Percentiles rank a stretch among this genome's conserved stretches.
These are phyloP conservation scores for Lottia gigantea DNA, from an alignment of 2,888 invertebrate genomes.

Conservation along the genomic window DNA sequence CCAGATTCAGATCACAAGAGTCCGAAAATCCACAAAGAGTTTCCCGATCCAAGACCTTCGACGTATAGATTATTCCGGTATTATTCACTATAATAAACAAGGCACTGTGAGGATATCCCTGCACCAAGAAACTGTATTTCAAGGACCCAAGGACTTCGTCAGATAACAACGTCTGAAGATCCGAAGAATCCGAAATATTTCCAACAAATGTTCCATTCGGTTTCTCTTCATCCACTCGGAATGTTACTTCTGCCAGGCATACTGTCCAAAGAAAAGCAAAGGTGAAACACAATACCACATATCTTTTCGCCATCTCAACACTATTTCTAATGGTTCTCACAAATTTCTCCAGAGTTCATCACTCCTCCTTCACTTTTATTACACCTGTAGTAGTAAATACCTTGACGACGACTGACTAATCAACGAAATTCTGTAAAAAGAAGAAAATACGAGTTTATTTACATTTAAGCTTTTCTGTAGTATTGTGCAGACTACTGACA, in stretches of 20 bases:
- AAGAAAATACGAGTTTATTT: background rate
- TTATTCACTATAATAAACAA: conserved; percentile 86
- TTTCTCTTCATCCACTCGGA: conserved; percentile 43
- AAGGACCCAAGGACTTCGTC: conserved; percentile 35
- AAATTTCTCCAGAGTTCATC: background rate
- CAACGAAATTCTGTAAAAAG: background rate
- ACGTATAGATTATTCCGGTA: conserved; percentile 83
- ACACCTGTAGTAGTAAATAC: background rate
- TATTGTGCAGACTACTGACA: background rate
- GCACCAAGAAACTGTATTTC: conserved; percentile 34
- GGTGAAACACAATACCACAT: too few relatives aligned
- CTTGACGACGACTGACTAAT: background rate
- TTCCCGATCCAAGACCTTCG: conserved; percentile 36
- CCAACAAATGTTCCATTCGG: conserved; percentile 47
- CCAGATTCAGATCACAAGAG: conserved; percentile 29
- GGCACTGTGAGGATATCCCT: conserved; percentile 28
- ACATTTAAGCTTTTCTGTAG: background rate
- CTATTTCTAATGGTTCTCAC: too few relatives aligned
- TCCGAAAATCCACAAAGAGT: conserved; percentile 31
- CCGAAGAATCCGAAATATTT: conserved; percentile 65
- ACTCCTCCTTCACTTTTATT: background rate
- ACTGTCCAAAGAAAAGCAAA: too few relatives aligned
- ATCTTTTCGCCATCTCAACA: too few relatives aligned
- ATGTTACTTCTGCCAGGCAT: conserved; percentile 12
- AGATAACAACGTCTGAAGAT: conserved; percentile 31